phyloP scores from a whole-genome alignment of 2,113 vertebrate genomes.

The Gasterosteus aculeatus region DNA sequence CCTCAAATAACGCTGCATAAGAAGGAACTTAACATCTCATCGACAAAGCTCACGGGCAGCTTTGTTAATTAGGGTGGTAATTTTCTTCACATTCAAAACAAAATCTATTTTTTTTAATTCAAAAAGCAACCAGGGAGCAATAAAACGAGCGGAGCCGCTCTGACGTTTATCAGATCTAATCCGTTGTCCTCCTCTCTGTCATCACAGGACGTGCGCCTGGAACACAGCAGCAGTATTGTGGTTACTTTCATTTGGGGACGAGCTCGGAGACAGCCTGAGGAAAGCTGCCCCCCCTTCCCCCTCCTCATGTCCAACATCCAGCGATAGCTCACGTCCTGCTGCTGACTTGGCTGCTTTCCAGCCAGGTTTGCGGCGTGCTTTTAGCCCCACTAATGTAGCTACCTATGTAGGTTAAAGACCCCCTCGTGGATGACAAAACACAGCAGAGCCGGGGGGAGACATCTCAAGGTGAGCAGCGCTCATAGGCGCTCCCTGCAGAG shows the following conservation, averaged over 20 bases:
- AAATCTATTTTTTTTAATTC: no score
- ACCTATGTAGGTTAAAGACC: constrained; percentile 83
- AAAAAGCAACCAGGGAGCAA: no score
- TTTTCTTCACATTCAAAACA: no score
- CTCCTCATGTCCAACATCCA: constrained; percentile 56
- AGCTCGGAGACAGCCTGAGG: constrained; percentile 58
- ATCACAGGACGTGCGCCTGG: constrained; percentile 29
- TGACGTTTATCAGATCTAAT: neutral
- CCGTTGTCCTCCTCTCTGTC: constrained; percentile 29
- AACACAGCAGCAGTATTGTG: constrained; percentile 44
- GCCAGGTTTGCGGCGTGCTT: constrained; percentile 56
- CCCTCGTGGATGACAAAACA: constrained; percentile 73
- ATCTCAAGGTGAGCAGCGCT: constrained; percentile 75
- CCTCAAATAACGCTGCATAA: neutral
- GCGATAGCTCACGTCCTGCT: constrained; percentile 58
- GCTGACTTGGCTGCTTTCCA: constrained; percentile 78
- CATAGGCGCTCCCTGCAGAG: constrained; percentile 22
- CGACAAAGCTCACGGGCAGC: constrained; percentile 4
- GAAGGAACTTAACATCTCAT: neutral
- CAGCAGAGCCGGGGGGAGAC: constrained; percentile 64
- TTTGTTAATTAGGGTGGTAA: no score
- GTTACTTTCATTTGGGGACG: constrained; percentile 63
- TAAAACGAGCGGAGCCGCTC: no score
- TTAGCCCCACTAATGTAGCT: constrained; percentile 78
- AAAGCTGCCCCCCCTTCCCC: constrained; percentile 18